These are phyloP conservation scores for Mesitornis unicolor DNA, from an alignment of 2,113 vertebrate genomes.

Conservation along the genomic window DNA sequence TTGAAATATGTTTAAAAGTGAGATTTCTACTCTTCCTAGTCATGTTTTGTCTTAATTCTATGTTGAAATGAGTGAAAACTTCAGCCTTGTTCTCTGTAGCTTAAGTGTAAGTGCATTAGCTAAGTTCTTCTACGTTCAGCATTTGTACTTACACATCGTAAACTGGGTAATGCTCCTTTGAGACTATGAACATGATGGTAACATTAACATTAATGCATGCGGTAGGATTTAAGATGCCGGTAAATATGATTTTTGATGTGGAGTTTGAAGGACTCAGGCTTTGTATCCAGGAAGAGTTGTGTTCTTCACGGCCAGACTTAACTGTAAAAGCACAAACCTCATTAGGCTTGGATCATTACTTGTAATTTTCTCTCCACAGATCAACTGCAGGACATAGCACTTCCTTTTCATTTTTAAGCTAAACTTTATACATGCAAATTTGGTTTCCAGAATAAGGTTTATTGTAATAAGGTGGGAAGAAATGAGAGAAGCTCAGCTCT, in stretches of 20 bases:
- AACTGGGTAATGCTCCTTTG: constrained; percentile 78
- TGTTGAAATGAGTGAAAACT: neutral
- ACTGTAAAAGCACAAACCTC: neutral
- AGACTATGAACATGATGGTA: constrained; percentile 79
- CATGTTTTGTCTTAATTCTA: neutral
- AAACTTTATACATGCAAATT: neutral
- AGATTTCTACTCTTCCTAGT: neutral
- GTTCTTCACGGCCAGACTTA: neutral
- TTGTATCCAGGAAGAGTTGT: accelerated
- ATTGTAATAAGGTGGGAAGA: neutral
- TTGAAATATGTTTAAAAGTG: neutral
- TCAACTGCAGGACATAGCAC: neutral
- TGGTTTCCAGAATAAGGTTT: neutral
- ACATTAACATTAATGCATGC: constrained; percentile 73
- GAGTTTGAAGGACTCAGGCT: neutral
- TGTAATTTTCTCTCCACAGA: neutral
- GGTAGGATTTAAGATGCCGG: constrained; percentile 83
- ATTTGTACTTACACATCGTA: constrained; percentile 83
- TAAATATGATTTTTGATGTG: neutral
- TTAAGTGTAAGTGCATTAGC: neutral
- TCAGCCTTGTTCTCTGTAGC: neutral
- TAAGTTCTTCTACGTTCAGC: accelerated
- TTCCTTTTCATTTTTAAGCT: neutral
- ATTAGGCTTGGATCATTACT: neutral
- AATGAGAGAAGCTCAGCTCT: neutral